phyloP scores from a whole-genome alignment of 2,888 invertebrate genomes.

The Phortica okadai region DNA sequence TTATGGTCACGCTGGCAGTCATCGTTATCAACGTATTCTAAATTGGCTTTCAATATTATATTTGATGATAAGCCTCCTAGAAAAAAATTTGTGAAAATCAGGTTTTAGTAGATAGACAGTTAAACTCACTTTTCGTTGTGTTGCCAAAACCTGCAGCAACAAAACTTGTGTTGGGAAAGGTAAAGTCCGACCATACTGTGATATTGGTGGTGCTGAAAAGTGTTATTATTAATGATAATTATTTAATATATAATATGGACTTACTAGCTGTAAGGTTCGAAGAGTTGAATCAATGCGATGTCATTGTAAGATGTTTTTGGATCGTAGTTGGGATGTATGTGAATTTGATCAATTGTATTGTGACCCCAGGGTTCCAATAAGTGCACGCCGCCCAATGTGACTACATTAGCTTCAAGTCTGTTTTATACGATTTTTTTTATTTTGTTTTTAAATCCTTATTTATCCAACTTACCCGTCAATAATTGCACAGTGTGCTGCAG shows the following conservation, averaged over 20 bases:
- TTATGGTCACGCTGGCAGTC: constrained; percentile 34
- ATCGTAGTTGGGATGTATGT: background rate
- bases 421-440: background rate
- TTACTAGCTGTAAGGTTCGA: background rate
- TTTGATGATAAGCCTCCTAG: constrained; percentile 47
- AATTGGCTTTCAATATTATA: constrained; percentile 39
- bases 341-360: background rate
- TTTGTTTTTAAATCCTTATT: background rate
- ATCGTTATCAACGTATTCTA: constrained; percentile 37
- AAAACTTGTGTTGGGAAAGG: constrained; percentile 69
- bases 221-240: background rate
- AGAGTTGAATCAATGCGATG: background rate
- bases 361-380: background rate
- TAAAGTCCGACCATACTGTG: constrained; percentile 55
- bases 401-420: background rate
- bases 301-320: background rate
- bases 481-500: constrained; percentile 4
- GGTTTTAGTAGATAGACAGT: background rate
- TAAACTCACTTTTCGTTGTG: constrained; percentile 62
- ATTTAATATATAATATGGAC: background rate
- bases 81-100: background rate
- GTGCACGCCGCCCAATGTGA: background rate
- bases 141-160: constrained; percentile 80
- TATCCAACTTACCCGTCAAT: background rate
- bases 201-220: background rate